Conservation (phyloP, 2,797 vertebrate species). For the Myiotriccus ornatus region DNA sequence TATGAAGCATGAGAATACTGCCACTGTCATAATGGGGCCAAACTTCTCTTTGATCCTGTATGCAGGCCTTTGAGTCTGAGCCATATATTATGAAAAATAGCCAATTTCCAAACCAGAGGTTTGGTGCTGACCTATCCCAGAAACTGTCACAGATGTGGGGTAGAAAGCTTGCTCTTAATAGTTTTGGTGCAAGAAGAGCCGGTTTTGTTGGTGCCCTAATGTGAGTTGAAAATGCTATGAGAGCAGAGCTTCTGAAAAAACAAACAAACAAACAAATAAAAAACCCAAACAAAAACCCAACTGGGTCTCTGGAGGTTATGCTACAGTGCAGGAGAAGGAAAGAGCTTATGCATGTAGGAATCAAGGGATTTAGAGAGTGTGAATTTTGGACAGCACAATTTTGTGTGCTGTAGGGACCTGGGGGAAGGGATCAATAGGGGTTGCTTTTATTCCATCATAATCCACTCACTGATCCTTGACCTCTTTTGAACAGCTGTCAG, state of each 20-base stretch:
- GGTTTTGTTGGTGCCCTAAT: neutral
- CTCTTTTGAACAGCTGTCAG: neutral
- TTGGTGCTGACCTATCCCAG: neutral
- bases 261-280: fast-evolving
- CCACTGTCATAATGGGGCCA: neutral
- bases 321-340: neutral
- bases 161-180: neutral
- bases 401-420: neutral
- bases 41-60: neutral
- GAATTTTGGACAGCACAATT: neutral
- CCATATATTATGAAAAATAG: neutral
- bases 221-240: neutral
- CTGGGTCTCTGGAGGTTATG: neutral
- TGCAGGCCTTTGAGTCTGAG: conserved; percentile 1
- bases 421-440: neutral
- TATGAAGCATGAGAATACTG: neutral
- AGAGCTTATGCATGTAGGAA: neutral
- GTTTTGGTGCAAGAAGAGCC: neutral
- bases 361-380: neutral
- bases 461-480: neutral
- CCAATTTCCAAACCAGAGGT: neutral
- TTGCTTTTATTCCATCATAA: neutral
- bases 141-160: neutral
- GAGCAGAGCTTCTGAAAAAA: neutral
- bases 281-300: neutral